Evolutionary conservation across 2,888 invertebrate species (phyloP).

Genomic region (Perdita meconis): DNA sequence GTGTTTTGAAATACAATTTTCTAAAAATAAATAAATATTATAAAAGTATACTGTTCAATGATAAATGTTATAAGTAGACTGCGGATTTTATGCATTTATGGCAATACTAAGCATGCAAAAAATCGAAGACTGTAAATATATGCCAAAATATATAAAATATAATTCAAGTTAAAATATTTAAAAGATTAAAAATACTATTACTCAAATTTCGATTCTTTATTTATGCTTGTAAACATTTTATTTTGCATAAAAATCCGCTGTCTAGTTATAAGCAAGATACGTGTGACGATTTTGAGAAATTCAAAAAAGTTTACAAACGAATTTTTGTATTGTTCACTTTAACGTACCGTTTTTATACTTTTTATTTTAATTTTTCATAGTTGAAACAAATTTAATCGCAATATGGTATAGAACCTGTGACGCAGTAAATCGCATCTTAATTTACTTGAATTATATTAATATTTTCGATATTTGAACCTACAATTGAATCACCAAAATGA

Average conservation of each 20-base stretch:
- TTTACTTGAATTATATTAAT: constrained; percentile 14
- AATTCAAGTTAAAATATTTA: no score
- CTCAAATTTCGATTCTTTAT: no score
- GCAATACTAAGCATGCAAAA: no score
- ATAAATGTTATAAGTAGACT: no score
- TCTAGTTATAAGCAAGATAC: constrained; percentile 3
- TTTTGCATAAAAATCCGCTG: no score
- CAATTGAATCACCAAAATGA: constrained; percentile 2
- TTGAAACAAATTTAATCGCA: constrained; percentile 65
- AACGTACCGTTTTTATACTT: constrained; percentile 70
- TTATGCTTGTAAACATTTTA: no score
- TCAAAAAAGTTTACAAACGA: constrained; percentile 12
- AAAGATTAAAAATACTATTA: no score
- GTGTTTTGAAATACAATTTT: not conserved
- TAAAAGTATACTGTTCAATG: constrained; percentile 14
- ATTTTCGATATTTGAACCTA: not conserved
- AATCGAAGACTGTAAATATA: no score
- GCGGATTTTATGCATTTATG: no score
- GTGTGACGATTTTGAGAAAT: constrained; percentile 3
- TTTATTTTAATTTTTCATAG: constrained; percentile 70
- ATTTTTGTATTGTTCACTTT: constrained; percentile 62
- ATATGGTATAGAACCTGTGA: constrained; percentile 72
- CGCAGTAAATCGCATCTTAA: constrained; percentile 48
- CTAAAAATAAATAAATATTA: not conserved
- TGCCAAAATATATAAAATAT: no score